Conservation (phyloP, 1,140 invertebrate species). For the Orchestia grillus region DNA sequence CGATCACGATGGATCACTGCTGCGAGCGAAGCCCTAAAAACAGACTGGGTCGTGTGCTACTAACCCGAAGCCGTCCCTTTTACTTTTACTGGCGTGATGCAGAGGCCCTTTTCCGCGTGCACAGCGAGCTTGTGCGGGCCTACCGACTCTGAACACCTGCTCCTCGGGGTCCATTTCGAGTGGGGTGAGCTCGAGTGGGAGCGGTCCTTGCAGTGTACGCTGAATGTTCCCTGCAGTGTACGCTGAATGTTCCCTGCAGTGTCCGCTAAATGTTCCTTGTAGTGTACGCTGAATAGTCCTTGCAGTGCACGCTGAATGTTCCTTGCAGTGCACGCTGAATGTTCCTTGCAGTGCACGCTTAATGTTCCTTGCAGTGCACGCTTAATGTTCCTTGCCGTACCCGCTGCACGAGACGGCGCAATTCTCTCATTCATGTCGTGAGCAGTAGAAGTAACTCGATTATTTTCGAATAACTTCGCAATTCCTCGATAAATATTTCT, state of each 20-base stretch:
- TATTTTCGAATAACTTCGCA: background rate
- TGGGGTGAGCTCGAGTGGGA: background rate
- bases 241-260: background rate
- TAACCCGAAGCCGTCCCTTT: background rate
- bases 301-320: too few relatives aligned
- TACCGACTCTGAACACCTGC: background rate
- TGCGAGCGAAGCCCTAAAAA: background rate
- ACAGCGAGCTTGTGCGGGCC: background rate
- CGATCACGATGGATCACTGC: background rate
- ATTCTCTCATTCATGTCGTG: background rate
- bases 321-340: background rate
- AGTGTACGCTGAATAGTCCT: too few relatives aligned
- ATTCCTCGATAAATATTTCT: background rate
- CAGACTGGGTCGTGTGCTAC: slow-evolving; percentile 3
- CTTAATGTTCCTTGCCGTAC: too few relatives aligned
- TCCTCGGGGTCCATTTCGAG: background rate
- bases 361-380: background rate
- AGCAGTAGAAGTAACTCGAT: background rate
- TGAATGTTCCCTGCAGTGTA: background rate
- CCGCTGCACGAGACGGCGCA: background rate
- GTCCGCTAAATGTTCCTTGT: background rate
- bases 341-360: background rate
- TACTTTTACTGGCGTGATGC: slow-evolving; percentile 22
- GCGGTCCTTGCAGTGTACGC: background rate
- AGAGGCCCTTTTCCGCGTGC: slow-evolving; percentile 23